These are phyloP conservation scores for Drosophila dives DNA, from an alignment of 2,888 invertebrate species.

Conservation along the genomic window DNA sequence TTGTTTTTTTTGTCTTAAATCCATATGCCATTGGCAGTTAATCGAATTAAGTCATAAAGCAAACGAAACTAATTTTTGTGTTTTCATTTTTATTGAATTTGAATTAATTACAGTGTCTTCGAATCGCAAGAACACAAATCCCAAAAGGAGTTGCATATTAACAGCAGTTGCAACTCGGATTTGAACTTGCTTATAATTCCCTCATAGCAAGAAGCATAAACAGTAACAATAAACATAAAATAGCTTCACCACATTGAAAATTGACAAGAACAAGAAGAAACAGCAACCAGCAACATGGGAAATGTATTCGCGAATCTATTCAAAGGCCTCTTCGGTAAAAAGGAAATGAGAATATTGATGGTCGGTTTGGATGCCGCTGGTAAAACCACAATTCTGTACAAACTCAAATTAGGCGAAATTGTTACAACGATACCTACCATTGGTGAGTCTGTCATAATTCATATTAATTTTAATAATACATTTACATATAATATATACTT, in stretches of 20 bases:
- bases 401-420: slow-evolving; percentile 99
- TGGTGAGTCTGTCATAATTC: slow-evolving; percentile 86
- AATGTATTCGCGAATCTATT: slow-evolving; percentile 98
- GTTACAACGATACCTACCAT: slow-evolving; percentile 99
- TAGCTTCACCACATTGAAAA: slow-evolving; percentile 44
- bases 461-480: neutral
- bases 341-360: slow-evolving; percentile 99
- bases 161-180: slow-evolving; percentile 72
- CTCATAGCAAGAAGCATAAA: slow-evolving; percentile 45
- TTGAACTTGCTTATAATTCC: slow-evolving; percentile 70
- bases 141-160: slow-evolving; percentile 56
- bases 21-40: slow-evolving; percentile 25
- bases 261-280: slow-evolving; percentile 33
- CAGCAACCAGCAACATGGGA: slow-evolving; percentile 90
- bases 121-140: slow-evolving; percentile 58
- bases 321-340: slow-evolving; percentile 99
- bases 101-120: slow-evolving; percentile 63
- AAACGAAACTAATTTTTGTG: slow-evolving; percentile 10
- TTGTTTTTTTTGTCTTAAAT: slow-evolving; percentile 7
- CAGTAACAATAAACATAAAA: slow-evolving; percentile 32
- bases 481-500: neutral
- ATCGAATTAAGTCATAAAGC: slow-evolving; percentile 21
- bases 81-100: neutral
- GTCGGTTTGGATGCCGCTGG: slow-evolving; percentile 99
- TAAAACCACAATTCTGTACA: slow-evolving; percentile 99